Base-by-base conservation (phyloP, 2,888 invertebrate species). In the Villa cingulata region DNA sequence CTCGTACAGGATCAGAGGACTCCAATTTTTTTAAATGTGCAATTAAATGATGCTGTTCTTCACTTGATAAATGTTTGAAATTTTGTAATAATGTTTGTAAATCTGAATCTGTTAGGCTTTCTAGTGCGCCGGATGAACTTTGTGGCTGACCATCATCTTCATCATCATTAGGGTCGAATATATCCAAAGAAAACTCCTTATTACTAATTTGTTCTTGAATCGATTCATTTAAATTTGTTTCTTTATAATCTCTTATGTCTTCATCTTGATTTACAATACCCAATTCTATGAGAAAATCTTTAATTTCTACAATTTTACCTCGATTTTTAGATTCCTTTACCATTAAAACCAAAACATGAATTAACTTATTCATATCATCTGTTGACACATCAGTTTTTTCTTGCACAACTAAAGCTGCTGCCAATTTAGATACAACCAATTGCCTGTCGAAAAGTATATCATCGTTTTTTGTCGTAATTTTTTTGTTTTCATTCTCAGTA, bases 31-130 rank as follows among this genome's bases (percentile, higher is more conserved):
- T 86, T 50, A 89, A 63, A 61, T 87, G 87, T 1, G 80, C 80
- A 32, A 89, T 87, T 5, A 89, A 72, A 56, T 83, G 82, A 61
- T 86, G 83, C 59, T 89, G 88, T 62, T 89, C 88, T 53, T 86
- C 85, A 0, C 79, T 77, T 0, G 82, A 82, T 15, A 89, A 65
- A 57, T 86, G 85, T 62, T 85, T 86, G 56, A 83, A 84, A 61
- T 87, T 88, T 62, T 86, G 84, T 48, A 89, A 63, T 2, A 88
- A 66, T 0, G 84, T 81, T 61, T 87, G 85, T 41, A 89, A 64
- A 58, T 89, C 88, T 0, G 81, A 78, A 62, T 89, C 86, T 0
- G 86, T 85, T 10, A 89, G 69, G 14, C 80, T 80, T 55, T 86
- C 86, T 77, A 86, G 81, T 46, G 74, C 70, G 58, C 71, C 68